Percentiles rank a stretch among this genome's conserved stretches.
Conservation (phyloP, 2,797 vertebrate genomes). For the Phoebastria nigripes region DNA sequence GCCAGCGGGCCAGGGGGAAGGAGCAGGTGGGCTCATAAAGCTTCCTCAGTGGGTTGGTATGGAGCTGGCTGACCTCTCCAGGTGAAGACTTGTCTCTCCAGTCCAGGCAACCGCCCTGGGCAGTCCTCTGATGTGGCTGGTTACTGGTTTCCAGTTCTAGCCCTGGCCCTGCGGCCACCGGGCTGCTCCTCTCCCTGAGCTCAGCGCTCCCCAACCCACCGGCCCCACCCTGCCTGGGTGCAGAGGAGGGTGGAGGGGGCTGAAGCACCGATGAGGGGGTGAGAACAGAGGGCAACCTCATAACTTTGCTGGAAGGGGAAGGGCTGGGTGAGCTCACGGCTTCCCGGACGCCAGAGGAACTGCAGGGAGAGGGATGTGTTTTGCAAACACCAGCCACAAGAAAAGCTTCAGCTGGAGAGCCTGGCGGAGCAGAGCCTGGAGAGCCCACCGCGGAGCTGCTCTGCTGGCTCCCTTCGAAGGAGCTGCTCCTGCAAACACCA, state of each 20-base stretch:
- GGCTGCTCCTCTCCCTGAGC: not conserved
- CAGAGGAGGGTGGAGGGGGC: not conserved
- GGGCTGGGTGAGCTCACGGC: not conserved
- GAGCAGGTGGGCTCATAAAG: not conserved
- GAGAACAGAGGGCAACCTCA: not conserved
- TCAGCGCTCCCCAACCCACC: not conserved
- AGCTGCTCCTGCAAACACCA: not conserved
- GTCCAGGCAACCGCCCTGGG: not conserved
- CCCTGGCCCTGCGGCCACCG: rapidly evolving
- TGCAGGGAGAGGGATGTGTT: not conserved
- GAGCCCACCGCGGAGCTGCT: not conserved
- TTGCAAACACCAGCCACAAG: not conserved
- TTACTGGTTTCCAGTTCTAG: not conserved
- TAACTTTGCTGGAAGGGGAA: not conserved
- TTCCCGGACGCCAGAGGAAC: not conserved
- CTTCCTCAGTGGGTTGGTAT: not conserved
- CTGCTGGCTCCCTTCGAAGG: not conserved
- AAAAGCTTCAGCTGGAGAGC: not conserved
- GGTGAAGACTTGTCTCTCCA: not conserved
- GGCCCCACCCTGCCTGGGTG: not conserved
- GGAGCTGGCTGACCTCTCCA: not conserved
- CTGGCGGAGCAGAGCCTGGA: rapidly evolving
- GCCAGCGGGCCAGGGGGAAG: not conserved
- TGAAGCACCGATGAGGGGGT: rapidly evolving
- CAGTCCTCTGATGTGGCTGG: rapidly evolving